phyloP scores from a whole-genome alignment of 2,113 vertebrate genomes.

The Stigmatopora nigra region DNA sequence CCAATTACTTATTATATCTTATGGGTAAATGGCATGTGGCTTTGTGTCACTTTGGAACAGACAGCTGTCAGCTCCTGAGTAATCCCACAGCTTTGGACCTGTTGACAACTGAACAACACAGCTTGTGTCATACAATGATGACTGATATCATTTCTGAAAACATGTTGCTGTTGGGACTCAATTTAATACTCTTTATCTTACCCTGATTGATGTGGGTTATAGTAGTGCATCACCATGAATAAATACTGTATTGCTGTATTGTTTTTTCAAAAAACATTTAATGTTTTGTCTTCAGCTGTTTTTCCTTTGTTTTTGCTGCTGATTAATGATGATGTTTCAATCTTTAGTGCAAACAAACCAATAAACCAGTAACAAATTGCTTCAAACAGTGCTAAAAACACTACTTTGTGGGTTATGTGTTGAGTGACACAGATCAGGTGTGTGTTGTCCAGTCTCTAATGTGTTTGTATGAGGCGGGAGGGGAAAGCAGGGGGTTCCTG shows the following conservation, averaged over 20 bases:
- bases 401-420: slow-evolving; percentile 13
- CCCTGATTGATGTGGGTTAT: neutral
- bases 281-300: neutral
- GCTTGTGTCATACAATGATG: slow-evolving; percentile 32
- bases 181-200: neutral
- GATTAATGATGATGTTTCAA: neutral
- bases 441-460: slow-evolving; percentile 36
- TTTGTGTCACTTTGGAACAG: slow-evolving; percentile 33
- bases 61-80: slow-evolving; percentile 36
- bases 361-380: neutral
- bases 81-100: slow-evolving; percentile 43
- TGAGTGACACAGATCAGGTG: slow-evolving; percentile 61
- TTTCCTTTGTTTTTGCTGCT: neutral
- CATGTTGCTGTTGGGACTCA: neutral
- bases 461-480: slow-evolving; percentile 42
- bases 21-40: neutral
- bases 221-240: neutral
- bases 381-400: neutral
- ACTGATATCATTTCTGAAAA: slow-evolving; percentile 37
- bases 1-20: neutral
- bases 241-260: neutral
- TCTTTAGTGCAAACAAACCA: neutral
- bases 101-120: slow-evolving; percentile 56
- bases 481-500: slow-evolving; percentile 1
- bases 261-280: neutral